Conservation (phyloP, 2,888 invertebrate species). For the Elegia similella region DNA sequence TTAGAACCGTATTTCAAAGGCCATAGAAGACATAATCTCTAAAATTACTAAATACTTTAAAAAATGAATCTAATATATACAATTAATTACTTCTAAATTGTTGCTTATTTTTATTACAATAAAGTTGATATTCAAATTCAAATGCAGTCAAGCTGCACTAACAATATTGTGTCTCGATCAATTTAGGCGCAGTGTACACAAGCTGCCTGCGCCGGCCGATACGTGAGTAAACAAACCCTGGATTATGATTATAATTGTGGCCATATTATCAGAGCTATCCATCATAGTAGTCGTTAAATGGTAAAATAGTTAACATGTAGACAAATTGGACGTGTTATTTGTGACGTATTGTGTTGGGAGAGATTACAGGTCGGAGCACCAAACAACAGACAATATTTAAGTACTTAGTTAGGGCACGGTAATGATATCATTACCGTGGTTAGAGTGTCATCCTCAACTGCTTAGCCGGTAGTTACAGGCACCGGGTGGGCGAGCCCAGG, state of each 20-base stretch:
- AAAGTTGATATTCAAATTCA: slow-evolving; percentile 1
- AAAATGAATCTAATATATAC: background rate
- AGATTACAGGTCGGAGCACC: background rate
- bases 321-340: slow-evolving; percentile 2
- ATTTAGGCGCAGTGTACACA: slow-evolving; percentile 32
- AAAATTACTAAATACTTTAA: background rate
- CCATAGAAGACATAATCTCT: background rate
- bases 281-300: slow-evolving; percentile 37
- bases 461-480: no score
- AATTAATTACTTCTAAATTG: background rate
- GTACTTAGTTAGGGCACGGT: no score
- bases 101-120: background rate
- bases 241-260: slow-evolving; percentile 53
- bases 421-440: no score
- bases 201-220: slow-evolving; percentile 44
- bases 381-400: background rate
- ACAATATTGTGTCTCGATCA: slow-evolving; percentile 1
- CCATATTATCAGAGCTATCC: slow-evolving; percentile 51
- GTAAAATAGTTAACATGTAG: slow-evolving; percentile 7
- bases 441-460: no score
- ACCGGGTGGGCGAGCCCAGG: no score
- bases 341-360: slow-evolving; percentile 7
- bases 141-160: background rate
- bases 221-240: slow-evolving; percentile 56
- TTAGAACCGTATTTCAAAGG: background rate